These are phyloP conservation scores for Gymnodraco acuticeps DNA, from an alignment of 2,797 vertebrate genomes.

Conservation along the genomic window DNA sequence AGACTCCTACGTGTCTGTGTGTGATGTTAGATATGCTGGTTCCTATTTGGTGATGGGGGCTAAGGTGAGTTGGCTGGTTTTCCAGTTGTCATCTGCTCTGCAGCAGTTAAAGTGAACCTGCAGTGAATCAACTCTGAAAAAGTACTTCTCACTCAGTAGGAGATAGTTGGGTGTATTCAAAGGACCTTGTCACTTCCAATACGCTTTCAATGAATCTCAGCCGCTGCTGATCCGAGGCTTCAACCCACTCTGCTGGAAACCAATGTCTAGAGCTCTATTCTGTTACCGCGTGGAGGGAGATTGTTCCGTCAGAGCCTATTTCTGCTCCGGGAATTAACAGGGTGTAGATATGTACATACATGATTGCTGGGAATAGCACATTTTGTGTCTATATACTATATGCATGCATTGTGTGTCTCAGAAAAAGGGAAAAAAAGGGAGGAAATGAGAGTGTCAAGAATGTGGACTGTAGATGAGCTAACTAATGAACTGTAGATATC, in stretches of 20 bases:
- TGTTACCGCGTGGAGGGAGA: constrained; percentile 59
- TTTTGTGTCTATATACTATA: constrained; percentile 25
- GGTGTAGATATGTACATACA: constrained; percentile 56
- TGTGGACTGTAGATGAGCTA: constrained; percentile 7
- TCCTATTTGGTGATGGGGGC: constrained; percentile 40
- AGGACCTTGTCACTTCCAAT: constrained; percentile 84
- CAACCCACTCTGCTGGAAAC: constrained; percentile 60
- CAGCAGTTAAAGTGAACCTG: constrained; percentile 74
- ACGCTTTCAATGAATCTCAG: constrained; percentile 82
- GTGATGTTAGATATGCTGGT: constrained; percentile 38
- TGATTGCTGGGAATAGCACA: constrained; percentile 35
- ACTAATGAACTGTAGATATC: not conserved
- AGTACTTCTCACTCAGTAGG: constrained; percentile 77
- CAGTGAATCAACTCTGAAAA: constrained; percentile 79
- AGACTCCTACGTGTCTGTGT: constrained; percentile 28
- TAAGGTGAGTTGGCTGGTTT: constrained; percentile 53
- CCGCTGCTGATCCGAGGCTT: constrained; percentile 57
- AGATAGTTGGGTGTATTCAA: constrained; percentile 82
- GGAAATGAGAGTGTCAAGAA: constrained; percentile 20
- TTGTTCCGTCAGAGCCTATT: constrained; percentile 82
- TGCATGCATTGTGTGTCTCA: constrained; percentile 22
- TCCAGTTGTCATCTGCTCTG: constrained; percentile 67
- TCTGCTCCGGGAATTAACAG: constrained; percentile 65
- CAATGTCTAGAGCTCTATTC: constrained; percentile 65
- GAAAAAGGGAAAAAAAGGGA: not conserved